These are phyloP conservation scores for Perizoma flavofasciatum DNA, from an alignment of 2,888 invertebrate genomes.

Conservation along the genomic window DNA sequence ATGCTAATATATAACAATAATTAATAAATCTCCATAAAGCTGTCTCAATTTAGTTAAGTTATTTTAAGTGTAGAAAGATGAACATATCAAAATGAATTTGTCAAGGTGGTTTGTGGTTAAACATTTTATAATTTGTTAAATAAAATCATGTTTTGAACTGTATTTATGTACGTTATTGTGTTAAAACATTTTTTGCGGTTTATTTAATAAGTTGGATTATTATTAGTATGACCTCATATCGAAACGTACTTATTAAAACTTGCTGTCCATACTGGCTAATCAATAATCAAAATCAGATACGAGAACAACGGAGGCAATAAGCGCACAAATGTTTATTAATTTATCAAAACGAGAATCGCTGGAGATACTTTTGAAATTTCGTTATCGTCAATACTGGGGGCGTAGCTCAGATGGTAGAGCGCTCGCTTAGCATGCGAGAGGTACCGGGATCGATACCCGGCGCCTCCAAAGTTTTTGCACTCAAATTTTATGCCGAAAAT, in stretches of 20 bases:
- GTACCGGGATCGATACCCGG: constrained; percentile 73
- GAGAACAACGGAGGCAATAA: neutral
- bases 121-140: constrained; percentile 1
- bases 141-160: constrained; percentile 1
- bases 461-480: constrained; percentile 45
- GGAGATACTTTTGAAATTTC: constrained; percentile 1
- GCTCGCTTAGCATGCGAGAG: constrained; percentile 85
- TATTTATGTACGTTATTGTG: neutral
- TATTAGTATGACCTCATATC: no score
- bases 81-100: constrained; percentile 4
- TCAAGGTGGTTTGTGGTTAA: neutral
- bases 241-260: no score
- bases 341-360: neutral
- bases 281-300: no score
- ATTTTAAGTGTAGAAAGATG: neutral
- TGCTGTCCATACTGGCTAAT: no score
- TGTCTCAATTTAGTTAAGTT: neutral
- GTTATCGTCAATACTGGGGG: constrained; percentile 19
- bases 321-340: neutral
- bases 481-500: neutral
- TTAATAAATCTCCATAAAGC: no score
- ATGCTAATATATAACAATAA: no score
- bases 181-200: neutral
- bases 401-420: constrained; percentile 79
- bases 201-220: no score